Conservation (phyloP, 2,797 vertebrate genomes). For the Staurois parvus region DNA sequence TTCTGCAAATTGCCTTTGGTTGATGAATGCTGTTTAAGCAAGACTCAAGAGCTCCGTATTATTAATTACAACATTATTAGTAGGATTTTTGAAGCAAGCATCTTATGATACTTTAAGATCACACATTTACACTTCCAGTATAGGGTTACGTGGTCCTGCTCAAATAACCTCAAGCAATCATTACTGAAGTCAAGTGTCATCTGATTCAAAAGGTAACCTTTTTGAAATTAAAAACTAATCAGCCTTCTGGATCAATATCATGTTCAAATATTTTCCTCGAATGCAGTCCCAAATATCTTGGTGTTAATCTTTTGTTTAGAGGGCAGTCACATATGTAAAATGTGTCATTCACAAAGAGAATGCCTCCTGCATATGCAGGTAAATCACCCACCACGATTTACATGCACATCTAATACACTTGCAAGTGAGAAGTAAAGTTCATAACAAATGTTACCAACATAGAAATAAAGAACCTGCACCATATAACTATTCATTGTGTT, state of each 20-base stretch:
- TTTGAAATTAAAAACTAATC: conserved; percentile 39
- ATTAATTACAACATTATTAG: not conserved
- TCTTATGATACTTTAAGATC: not conserved
- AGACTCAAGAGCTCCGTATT: too few species aligned
- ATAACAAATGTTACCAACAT: too few species aligned
- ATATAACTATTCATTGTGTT: not conserved
- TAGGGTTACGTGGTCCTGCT: conserved; percentile 15
- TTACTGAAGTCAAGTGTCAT: not conserved
- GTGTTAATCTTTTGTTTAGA: not conserved
- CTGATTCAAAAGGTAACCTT: conserved; percentile 46
- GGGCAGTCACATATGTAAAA: not conserved
- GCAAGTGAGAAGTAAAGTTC: too few species aligned
- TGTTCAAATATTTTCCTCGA: conserved; percentile 12
- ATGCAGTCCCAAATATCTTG: not conserved
- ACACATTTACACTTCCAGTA: not conserved
- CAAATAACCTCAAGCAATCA: conserved; percentile 37
- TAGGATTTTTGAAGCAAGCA: not conserved
- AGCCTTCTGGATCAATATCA: not conserved
- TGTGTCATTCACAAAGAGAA: not conserved
- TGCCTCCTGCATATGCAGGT: not conserved
- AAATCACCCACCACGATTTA: not conserved
- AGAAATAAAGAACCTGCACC: too few species aligned
- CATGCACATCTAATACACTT: not conserved
- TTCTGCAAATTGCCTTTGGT: not conserved
- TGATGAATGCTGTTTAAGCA: not conserved